Conservation (phyloP, 30 jellyfish, hydroid and myxozoan genomes). For the Aurelia aurita region DNA sequence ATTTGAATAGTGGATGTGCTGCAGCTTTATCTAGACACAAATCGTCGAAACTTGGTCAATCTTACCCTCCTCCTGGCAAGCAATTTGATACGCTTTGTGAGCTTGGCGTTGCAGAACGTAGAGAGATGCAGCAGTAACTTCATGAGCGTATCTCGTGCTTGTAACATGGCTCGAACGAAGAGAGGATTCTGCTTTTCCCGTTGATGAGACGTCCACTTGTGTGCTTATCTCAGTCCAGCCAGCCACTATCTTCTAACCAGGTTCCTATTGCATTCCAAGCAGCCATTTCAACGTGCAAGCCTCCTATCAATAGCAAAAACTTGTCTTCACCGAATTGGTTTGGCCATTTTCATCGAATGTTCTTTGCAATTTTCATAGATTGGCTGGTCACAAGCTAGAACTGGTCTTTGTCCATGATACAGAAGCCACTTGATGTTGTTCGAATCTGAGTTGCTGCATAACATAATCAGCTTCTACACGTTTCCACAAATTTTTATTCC, state of each 20-base stretch:
- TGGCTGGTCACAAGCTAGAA: background rate
- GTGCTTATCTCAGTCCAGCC: conserved; percentile 37
- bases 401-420: background rate
- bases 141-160: conserved; percentile 52
- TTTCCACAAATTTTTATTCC: no score
- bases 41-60: conserved; percentile 12
- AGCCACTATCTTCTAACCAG: conserved; percentile 53
- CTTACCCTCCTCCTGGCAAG: conserved; percentile 2
- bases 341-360: background rate
- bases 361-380: background rate
- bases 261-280: conserved; percentile 34
- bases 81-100: conserved; percentile 18
- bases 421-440: background rate
- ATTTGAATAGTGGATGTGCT: conserved; percentile 31
- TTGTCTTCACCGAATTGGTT: conserved; percentile 32
- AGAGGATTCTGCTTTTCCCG: conserved; percentile 64
- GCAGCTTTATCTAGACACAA: conserved; percentile 26
- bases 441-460: no score
- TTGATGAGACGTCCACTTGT: conserved; percentile 50
- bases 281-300: conserved; percentile 56
- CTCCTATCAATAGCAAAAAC: conserved; percentile 37
- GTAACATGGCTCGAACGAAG: conserved; percentile 51
- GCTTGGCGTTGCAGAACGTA: conserved; percentile 40
- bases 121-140: conserved; percentile 51
- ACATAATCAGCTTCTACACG: no score